phyloP scores from a whole-genome alignment of 2,113 vertebrate species.

The Seriola rivoliana region DNA sequence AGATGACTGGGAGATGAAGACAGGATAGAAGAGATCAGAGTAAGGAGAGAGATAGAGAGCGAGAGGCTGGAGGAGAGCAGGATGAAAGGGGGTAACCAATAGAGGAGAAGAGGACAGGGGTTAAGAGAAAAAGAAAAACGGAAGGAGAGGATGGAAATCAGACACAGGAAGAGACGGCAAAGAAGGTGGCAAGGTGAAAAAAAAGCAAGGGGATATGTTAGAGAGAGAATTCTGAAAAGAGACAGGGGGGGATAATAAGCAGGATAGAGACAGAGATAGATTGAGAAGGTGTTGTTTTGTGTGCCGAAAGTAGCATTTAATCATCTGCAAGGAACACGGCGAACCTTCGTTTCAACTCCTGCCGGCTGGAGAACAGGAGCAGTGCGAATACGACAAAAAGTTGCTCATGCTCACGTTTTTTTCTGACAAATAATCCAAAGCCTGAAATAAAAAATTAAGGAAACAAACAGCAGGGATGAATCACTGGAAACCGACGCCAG shows the following conservation, averaged over 20 bases:
- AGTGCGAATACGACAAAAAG: neutral
- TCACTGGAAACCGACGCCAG: neutral
- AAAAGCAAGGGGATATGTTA: neutral
- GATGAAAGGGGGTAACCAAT: constrained; percentile 13
- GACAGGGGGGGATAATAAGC: neutral
- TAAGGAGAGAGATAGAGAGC: neutral
- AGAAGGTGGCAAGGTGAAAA: too few species aligned
- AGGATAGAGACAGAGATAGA: neutral
- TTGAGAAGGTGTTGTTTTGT: neutral
- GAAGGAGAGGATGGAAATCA: neutral
- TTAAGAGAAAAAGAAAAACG: neutral
- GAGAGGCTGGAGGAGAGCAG: constrained; percentile 6
- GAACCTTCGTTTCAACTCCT: constrained; percentile 36
- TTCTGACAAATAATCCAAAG: constrained; percentile 38
- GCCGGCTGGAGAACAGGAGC: constrained; percentile 48
- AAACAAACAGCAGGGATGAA: constrained; percentile 24
- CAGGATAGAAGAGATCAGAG: constrained; percentile 3
- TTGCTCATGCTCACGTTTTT: constrained; percentile 10
- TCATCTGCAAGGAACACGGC: constrained; percentile 35
- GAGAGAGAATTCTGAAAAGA: neutral
- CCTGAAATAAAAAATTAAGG: constrained; percentile 3
- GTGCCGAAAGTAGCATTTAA: neutral
- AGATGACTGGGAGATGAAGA: constrained; percentile 34
- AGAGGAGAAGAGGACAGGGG: neutral
- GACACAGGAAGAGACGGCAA: neutral